Base-by-base conservation (phyloP, 2,888 invertebrate species). In the Eubasilissa splendida region DNA sequence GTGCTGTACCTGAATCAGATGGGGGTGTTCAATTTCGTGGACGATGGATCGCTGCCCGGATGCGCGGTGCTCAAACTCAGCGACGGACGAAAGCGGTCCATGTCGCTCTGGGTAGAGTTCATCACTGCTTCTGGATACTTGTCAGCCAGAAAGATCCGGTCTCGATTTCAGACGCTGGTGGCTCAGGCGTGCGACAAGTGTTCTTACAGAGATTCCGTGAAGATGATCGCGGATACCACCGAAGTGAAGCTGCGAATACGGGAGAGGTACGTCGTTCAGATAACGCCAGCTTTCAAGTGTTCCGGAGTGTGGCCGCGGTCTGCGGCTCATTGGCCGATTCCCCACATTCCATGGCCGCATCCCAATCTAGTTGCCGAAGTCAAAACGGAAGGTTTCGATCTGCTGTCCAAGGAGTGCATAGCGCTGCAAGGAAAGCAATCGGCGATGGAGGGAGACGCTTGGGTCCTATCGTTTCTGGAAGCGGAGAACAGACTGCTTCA, bases 91-190 rank as follows among this genome's bases (percentile, higher is more conserved):
- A 98, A 98, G 88, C 93, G 98, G 68, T 97, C 97, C 85, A 98
- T 98, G 98, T 98, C 98, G 0, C 91, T 98, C 5, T 98, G 98
- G 98, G 98, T 98, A 70, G 98, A 98, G 89, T 98, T 98, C 90
- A 98, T 98, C 86, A 98, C 98, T 0, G 98, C 98, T 4, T 97
- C 97, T 3, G 98, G 98, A 0, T 98, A 98, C 87, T 89, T 98
- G 63, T 97, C 97, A 0, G 97, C 98, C 10, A 90, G 98, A 65
- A 98, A 98, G 90, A 98, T 98, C 85, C 93, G 98, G 74, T 96
- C 97, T 54, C 92, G 98, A 3, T 98, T 98, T 89, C 98, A 97
- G 88, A 96, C 96, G 0, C 88, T 97, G 78, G 96, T 97, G 53
- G 95, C 96, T 0, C 95, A 95, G 86, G 97, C 97, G 0, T 96